A percentile compares a stretch with the other conserved stretches of the same genome.
Conservation (phyloP, 2,113 vertebrate genomes). For the Tursiops truncatus region DNA sequence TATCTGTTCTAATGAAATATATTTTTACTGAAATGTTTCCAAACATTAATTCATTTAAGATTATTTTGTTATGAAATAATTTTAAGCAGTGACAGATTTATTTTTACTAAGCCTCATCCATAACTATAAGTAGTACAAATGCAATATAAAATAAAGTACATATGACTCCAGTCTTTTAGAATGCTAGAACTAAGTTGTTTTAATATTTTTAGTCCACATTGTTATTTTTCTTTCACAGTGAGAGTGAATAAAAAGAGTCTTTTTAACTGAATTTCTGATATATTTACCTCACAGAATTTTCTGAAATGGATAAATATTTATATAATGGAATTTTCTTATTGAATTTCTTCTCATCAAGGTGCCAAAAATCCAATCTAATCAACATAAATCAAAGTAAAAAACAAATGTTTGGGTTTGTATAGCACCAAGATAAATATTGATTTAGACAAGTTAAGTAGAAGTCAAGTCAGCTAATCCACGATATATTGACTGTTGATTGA, state of each 20-base stretch:
- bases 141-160: background rate
- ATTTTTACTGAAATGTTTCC: background rate
- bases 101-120: background rate
- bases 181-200: background rate
- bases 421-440: background rate
- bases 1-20: background rate
- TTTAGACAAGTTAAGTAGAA: background rate
- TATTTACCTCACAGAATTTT: background rate
- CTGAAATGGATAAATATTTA: background rate
- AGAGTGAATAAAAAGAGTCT: background rate
- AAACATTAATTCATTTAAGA: background rate
- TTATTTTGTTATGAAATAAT: background rate
- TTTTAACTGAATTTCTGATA: background rate
- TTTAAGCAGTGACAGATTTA: background rate
- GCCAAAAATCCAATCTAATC: background rate
- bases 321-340: background rate
- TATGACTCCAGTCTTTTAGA: background rate
- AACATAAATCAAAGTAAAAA: background rate
- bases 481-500: background rate
- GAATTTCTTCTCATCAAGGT: background rate
- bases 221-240: background rate
- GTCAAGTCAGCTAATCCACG: background rate
- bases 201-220: background rate
- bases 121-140: background rate
- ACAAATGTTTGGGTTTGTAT: background rate